phyloP scores from a whole-genome alignment of 2,888 invertebrate species.

The Lithophane leautieri region DNA sequence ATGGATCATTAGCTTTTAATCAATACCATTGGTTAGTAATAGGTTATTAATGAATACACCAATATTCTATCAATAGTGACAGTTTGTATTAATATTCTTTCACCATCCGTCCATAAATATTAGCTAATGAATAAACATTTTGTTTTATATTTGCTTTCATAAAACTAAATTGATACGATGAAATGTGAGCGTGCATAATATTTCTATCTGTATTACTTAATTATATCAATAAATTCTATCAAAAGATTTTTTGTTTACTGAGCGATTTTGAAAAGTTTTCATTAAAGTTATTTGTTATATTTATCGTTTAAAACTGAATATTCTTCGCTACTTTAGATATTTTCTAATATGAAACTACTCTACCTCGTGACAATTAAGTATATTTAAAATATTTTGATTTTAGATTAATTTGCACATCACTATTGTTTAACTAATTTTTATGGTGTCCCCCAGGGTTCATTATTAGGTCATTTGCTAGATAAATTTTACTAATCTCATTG shows the following conservation, averaged over 20 bases:
- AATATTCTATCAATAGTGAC: background rate
- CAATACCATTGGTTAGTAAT: background rate
- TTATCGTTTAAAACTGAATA: background rate
- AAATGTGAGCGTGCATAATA: conserved; percentile 33
- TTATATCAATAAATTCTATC: background rate
- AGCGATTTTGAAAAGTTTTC: conserved; percentile 19
- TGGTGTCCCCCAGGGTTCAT: conserved; percentile 1
- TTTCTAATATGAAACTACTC: background rate
- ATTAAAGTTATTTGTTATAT: background rate
- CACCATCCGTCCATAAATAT: background rate
- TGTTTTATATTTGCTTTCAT: conserved; percentile 8
- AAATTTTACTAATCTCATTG: background rate
- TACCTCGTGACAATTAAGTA: background rate
- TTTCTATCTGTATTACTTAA: conserved; percentile 2
- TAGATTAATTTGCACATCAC: background rate
- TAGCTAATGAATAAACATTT: conserved; percentile 17
- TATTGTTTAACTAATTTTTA: background rate
- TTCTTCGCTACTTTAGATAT: background rate
- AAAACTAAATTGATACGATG: conserved; percentile 8
- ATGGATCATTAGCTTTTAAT: background rate
- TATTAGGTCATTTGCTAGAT: background rate
- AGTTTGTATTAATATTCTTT: conserved; percentile 8
- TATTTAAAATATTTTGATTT: background rate
- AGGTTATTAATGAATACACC: background rate
- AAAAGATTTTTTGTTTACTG: conserved; percentile 1